Percentiles rank a stretch among this genome's conserved stretches.
These are phyloP conservation scores for Scelioninae gen. 1 DNA, from an alignment of 2,888 invertebrate species.

Conservation along the genomic window DNA sequence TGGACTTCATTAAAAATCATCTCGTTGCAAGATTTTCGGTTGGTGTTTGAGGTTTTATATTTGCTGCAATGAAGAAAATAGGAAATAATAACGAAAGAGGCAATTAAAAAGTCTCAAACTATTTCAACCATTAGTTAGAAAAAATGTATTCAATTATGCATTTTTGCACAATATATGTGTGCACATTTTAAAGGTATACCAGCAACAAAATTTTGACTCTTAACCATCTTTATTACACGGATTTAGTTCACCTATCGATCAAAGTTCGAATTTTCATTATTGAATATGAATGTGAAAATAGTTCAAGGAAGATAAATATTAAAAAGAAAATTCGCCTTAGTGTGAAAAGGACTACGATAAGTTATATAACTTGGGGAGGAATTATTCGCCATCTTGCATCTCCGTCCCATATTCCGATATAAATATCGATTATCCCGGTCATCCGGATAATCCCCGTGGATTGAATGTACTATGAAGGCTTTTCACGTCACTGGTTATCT, in stretches of 20 bases:
- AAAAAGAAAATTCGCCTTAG: conserved; percentile 56
- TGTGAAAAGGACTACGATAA: conserved; percentile 57
- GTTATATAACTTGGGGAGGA: conserved; percentile 63
- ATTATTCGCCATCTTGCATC: conserved; percentile 69
- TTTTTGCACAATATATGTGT: no score
- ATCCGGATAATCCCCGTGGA: conserved; percentile 81
- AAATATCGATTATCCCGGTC: conserved; percentile 81
- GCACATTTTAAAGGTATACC: no score
- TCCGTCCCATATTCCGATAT: conserved; percentile 74
- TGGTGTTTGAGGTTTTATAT: no score
- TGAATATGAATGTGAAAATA: conserved; percentile 20
- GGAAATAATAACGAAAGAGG: no score
- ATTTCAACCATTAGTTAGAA: no score
- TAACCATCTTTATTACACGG: no score
- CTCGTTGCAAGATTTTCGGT: conserved; percentile 5
- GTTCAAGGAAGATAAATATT: conserved; percentile 47
- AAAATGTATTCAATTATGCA: no score
- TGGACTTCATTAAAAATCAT: conserved; percentile 26
- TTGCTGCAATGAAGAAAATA: no score
- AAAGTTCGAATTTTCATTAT: background rate
- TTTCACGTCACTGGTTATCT: conserved; percentile 71
- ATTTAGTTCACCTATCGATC: no score
- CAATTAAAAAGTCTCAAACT: no score
- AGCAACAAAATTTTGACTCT: no score
- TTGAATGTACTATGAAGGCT: conserved; percentile 78